phyloP scores from a whole-genome alignment of 2,113 vertebrate species.

The Silurus glanis region DNA sequence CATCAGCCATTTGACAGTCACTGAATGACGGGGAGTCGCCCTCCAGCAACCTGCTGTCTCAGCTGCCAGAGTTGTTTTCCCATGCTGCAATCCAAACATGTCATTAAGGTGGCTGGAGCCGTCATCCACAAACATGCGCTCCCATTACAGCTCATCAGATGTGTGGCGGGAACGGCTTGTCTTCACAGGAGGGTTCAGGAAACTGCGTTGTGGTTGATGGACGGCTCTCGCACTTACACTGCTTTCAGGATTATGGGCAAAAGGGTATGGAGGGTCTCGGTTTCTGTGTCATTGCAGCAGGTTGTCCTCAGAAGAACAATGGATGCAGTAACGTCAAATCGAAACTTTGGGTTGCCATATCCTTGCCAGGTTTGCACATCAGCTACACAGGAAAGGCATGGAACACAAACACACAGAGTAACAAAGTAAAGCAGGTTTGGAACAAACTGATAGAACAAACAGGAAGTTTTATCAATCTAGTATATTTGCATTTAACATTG shows the following conservation, averaged over 20 bases:
- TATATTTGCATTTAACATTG: too few species aligned
- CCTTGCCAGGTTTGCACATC: neutral
- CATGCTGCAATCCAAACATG: constrained; percentile 48
- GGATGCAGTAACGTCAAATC: neutral
- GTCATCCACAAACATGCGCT: constrained; percentile 39
- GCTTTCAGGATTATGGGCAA: neutral
- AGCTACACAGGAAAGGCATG: too few species aligned
- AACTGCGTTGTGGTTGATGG: neutral
- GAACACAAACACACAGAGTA: neutral
- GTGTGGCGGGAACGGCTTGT: neutral
- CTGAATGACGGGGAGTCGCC: constrained; percentile 15
- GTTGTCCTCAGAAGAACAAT: neutral
- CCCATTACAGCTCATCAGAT: constrained; percentile 38
- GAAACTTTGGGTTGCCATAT: neutral
- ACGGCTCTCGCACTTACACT: neutral
- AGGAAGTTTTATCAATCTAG: too few species aligned
- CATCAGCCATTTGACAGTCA: constrained; percentile 29
- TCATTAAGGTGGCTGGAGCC: constrained; percentile 49
- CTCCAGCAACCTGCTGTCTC: constrained; percentile 43
- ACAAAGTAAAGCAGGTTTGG: too few species aligned
- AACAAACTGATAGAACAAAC: too few species aligned
- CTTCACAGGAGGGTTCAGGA: constrained; percentile 9
- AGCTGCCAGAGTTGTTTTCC: constrained; percentile 48
- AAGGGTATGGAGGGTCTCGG: neutral
- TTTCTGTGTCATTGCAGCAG: neutral